Evolutionary conservation across 2,797 vertebrate genomes (phyloP).

Genomic region (Uromys caudimaculatus): DNA sequence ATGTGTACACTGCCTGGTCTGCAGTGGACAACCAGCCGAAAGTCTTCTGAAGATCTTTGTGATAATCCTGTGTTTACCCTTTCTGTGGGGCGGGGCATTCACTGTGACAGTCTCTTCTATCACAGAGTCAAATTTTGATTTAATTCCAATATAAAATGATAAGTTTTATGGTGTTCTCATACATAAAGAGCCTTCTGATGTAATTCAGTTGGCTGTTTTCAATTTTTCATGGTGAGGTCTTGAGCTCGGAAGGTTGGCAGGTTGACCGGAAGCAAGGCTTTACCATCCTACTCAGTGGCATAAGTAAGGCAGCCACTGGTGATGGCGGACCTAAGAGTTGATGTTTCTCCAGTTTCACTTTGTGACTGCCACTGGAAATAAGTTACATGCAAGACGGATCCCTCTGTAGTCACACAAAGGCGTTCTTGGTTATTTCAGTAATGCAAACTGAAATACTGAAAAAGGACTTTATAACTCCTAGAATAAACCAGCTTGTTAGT

Average conservation of each 20-base stretch:
- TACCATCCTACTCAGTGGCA: background rate
- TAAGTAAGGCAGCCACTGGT: background rate
- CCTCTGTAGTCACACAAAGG: background rate
- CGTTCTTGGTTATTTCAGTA: background rate
- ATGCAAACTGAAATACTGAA: background rate
- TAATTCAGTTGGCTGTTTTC: background rate
- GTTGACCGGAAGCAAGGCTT: background rate
- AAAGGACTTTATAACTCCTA: background rate
- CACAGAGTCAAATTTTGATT: background rate
- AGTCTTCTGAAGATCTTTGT: background rate
- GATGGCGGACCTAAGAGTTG: background rate
- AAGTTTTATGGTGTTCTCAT: background rate
- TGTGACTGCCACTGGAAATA: constrained; percentile 9
- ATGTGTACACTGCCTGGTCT: background rate
- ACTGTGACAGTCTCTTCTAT: background rate
- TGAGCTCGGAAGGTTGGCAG: background rate
- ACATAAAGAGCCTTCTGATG: background rate
- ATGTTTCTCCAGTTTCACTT: background rate
- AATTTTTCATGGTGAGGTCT: background rate
- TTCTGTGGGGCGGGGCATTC: background rate
- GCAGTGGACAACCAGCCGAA: background rate
- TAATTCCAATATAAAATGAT: background rate
- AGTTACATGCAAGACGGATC: background rate
- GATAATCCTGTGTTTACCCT: background rate
- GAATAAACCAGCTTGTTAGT: background rate